These are phyloP conservation scores for Ardeotis arabs DNA, from an alignment of 2,113 vertebrate genomes.

Conservation along the genomic window DNA sequence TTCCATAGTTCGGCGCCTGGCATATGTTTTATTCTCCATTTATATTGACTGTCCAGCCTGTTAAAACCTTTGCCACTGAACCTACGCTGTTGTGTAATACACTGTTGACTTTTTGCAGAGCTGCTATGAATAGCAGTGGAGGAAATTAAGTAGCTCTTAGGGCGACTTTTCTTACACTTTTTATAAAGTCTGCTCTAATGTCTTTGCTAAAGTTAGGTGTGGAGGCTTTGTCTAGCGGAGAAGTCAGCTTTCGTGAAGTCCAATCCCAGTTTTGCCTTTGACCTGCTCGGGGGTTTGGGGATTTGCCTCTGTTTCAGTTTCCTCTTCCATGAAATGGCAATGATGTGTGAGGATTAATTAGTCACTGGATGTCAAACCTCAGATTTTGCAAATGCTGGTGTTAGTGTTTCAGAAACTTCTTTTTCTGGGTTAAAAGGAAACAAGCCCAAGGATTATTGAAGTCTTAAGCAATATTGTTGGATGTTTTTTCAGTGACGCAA, in stretches of 20 bases:
- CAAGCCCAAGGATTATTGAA: conserved; percentile 30
- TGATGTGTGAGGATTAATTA: conserved; percentile 34
- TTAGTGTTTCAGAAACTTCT: conserved; percentile 27
- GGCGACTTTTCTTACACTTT: conserved; percentile 25
- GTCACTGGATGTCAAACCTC: conserved; percentile 2
- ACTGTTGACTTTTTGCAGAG: conserved; percentile 25
- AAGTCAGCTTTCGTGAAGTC: background rate
- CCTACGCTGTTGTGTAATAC: conserved; percentile 11
- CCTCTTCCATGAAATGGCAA: conserved; percentile 21
- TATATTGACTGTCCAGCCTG: conserved; percentile 45
- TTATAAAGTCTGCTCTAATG: background rate
- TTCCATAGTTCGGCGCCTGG: conserved; percentile 47
- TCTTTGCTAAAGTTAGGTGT: background rate
- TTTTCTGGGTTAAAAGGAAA: conserved; percentile 58
- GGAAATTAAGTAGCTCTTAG: conserved; percentile 35
- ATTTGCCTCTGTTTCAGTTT: conserved; percentile 6
- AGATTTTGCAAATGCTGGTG: background rate
- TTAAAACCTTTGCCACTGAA: conserved; percentile 27
- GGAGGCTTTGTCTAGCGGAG: background rate
- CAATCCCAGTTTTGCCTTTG: background rate
- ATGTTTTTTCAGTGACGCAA: conserved; percentile 58
- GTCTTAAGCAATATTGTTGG: conserved; percentile 57
- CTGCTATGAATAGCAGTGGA: conserved; percentile 38
- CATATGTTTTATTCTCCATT: conserved; percentile 47
- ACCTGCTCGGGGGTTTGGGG: background rate